Evolutionary conservation across 2,888 invertebrate species (phyloP), one percentile per base, ranked within the genome.

Genomic region (Euzophera pinguis): DNA sequence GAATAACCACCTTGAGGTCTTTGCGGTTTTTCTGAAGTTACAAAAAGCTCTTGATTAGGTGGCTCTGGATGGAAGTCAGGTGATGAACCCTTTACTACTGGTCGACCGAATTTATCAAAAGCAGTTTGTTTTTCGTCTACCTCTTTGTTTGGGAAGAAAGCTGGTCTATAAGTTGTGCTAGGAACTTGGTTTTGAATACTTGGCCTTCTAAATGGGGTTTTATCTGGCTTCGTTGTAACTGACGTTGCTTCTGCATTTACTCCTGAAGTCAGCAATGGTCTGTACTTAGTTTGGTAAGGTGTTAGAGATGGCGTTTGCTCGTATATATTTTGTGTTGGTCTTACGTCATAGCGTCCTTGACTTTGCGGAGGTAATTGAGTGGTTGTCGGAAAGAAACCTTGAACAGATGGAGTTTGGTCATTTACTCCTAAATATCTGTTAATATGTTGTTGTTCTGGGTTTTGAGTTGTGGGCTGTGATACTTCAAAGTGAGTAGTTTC

Each of bases 121-220:
- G 12, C 16, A 37, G 7, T 35, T 35, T 47, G 14, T 17, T 47
- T 17, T 37, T 50, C 41, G 17, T 54, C 59, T 10, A 32, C 51
- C 12, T 50, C 47, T 37, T 52, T 52, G 5, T 61, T 57, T 1
- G 55, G 53, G 8, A 62, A 65, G 16, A 60, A 62, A 12, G 16
- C 16, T 17, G 69, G 70, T 38, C 63, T 48, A 17, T 64, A 66
- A 13, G 67, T 70, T 9, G 67, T 64, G 29, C 62, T 67, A 3
- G 67, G 64, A 4, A 61, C 12, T 22, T 59, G 45, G 8, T 35
- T 51, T 16, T 41, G 51, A 16, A 54, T 48, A 16, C 27, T 13
- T 14, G 43, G 35, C 7, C 27, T 27, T 37, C 45, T 53, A n/a
- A 49, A 32, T 10, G 54, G 29, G 34, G 14, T 22, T 39, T 41